Evolutionary conservation across 2,888 invertebrate genomes (phyloP).

Genomic region (Loripinus fragilis): DNA sequence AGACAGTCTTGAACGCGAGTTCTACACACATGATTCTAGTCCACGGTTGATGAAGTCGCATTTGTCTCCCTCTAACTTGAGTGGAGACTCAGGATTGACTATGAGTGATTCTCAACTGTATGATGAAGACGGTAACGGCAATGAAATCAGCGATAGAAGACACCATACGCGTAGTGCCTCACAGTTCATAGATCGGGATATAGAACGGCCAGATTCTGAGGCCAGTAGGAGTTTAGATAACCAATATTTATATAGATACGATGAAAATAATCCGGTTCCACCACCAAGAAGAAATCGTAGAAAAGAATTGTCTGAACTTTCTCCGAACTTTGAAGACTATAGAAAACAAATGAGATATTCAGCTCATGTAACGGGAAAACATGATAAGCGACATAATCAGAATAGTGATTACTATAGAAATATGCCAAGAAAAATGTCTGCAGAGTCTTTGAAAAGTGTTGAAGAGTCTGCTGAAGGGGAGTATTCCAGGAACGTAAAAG

Average conservation of each 20-base stretch:
- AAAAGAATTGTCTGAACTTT: conserved; percentile 41
- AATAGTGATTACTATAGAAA: conserved; percentile 35
- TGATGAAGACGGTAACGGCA: conserved; percentile 81
- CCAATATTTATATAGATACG: conserved; percentile 48
- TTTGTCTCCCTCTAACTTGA: conserved; percentile 88
- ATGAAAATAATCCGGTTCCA: conserved; percentile 67
- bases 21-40: conserved; percentile 71
- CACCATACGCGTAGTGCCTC: conserved; percentile 61
- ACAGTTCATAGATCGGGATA: conserved; percentile 53
- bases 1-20: conserved; percentile 88
- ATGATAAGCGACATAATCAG: conserved; percentile 32
- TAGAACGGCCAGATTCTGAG: conserved; percentile 37
- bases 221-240: conserved; percentile 61
- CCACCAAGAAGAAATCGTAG: conserved; percentile 63
- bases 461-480: conserved; percentile 66
- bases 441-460: conserved; percentile 70
- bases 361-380: conserved; percentile 38
- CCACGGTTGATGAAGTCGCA: conserved; percentile 88
- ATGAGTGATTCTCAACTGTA: conserved; percentile 93
- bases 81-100: conserved; percentile 93
- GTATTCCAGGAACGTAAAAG: conserved; percentile 43
- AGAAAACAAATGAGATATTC: conserved; percentile 38
- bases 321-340: conserved; percentile 56
- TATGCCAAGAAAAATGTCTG: conserved; percentile 51
- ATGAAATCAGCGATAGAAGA: conserved; percentile 49